Percentiles rank a stretch among this genome's conserved stretches.
Evolutionary conservation across 2,113 vertebrate species (phyloP).

Genomic region (Semnornis frantzii): DNA sequence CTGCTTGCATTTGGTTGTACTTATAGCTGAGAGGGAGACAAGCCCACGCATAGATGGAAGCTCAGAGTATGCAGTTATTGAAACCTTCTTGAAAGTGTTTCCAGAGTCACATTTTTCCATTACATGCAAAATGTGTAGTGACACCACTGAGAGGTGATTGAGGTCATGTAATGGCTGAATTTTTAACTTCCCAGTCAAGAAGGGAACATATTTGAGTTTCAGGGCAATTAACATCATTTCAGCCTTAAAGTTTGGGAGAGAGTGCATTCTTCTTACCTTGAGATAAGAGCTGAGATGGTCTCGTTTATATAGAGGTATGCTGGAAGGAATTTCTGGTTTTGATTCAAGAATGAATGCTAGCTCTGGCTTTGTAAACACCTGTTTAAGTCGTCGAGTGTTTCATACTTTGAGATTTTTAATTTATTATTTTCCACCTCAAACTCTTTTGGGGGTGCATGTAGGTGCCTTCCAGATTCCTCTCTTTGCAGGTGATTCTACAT

Average conservation of each 20-base stretch:
- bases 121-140: not conserved
- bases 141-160: not conserved
- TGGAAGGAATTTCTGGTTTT: constrained; percentile 9
- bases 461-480: not conserved
- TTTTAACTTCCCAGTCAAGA: not conserved
- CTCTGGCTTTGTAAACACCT: not conserved
- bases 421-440: not conserved
- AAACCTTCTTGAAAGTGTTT: not conserved
- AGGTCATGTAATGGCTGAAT: not conserved
- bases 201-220: not conserved
- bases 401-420: not conserved
- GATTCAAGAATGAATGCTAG: constrained; percentile 15
- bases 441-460: not conserved
- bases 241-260: not conserved
- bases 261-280: not conserved
- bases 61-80: not conserved
- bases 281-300: not conserved
- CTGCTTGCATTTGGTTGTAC: not conserved
- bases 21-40: not conserved
- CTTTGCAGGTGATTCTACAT: not conserved
- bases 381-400: not conserved
- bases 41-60: not conserved
- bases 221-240: not conserved
- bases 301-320: not conserved
- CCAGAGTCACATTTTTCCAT: not conserved